Evolutionary conservation across 1,140 invertebrate species (phyloP).

Genomic region (Diachasmimorpha longicaudata): DNA sequence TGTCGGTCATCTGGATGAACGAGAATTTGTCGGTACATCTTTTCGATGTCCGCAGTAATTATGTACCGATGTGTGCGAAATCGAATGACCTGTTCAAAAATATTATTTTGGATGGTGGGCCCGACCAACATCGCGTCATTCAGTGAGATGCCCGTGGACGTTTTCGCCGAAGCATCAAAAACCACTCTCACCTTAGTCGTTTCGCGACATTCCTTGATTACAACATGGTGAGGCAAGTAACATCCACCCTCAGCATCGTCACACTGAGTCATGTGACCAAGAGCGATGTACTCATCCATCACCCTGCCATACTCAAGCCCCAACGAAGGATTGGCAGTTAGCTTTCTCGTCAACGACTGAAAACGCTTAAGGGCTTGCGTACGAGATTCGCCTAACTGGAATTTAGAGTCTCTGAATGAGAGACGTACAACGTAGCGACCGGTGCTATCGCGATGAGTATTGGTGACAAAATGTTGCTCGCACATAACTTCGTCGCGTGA

Average conservation of each 20-base stretch:
- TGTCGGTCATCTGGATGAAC: constrained; percentile 38
- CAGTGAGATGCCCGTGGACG: constrained; percentile 15
- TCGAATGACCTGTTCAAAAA: constrained; percentile 28
- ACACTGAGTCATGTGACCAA: background rate
- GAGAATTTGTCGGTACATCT: constrained; percentile 56
- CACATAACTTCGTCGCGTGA: background rate
- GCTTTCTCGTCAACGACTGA: background rate
- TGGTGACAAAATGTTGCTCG: background rate
- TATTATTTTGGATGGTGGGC: constrained; percentile 16
- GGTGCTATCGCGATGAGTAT: constrained; percentile 1
- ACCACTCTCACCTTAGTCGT: constrained; percentile 31
- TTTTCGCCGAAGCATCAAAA: constrained; percentile 36
- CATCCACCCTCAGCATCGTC: background rate
- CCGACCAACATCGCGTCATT: constrained; percentile 28
- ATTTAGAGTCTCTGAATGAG: background rate
- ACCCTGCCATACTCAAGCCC: background rate
- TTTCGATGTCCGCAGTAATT: constrained; percentile 48
- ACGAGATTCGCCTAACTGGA: constrained; percentile 27
- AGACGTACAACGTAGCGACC: constrained; percentile 33
- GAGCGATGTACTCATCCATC: background rate
- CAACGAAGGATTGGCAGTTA: background rate
- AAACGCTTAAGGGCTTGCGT: background rate
- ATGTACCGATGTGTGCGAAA: constrained; percentile 43
- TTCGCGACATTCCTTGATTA: background rate
- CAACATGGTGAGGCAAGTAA: constrained; percentile 19